Base-by-base conservation (phyloP, 1,140 invertebrate genomes). In the Latrodectus geometricus region DNA sequence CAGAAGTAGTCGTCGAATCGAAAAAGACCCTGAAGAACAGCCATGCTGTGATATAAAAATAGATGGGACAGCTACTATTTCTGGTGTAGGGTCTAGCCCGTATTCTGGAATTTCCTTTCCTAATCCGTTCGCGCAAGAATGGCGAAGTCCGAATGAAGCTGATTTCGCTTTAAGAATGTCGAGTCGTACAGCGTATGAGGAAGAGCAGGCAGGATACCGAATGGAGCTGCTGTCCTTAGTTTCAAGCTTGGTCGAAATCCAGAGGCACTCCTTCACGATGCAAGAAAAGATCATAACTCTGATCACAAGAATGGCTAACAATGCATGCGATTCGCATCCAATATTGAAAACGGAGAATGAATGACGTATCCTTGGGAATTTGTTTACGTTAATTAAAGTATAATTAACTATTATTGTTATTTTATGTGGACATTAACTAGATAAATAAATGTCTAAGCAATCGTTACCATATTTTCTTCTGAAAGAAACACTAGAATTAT, bases 201-300 rank as follows among this genome's bases (percentile, higher is more conserved):
- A 61, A 61, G 54, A 61, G 17, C 17, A 56, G 23, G 20, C 49
- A 0, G 20, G 12, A 11, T 12, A 81, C 35, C 20, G 8, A 12
- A 0, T 21, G 17, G 70, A 83, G 23, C 8, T 83, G 9, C 9
- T 83, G 21, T 56, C 3, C 11, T 49, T 81, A 11, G 52, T 81
- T 54, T 21, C 66, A 9, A 21, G 65, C 21, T 61, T 68, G 21
- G 15, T 81, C 8, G 78, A 74, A 11, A 50, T 83, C 9, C 70
- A 74, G 8, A 73, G 56, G 70, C 80, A 83, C 8, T 73, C 54
- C 17, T 50, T 83, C 7, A 12, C n/a, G 4, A 9, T 83, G 23
- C 80, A 74, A 21, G 80, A 83, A 14, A 83, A 83, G 52, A 9
- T 74, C 7, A 50, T 83, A 49, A 20, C 70, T 9, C 17, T 83